These are phyloP conservation scores for Phymatocera aterrima DNA, from an alignment of 2,888 invertebrate genomes.

Conservation along the genomic window DNA sequence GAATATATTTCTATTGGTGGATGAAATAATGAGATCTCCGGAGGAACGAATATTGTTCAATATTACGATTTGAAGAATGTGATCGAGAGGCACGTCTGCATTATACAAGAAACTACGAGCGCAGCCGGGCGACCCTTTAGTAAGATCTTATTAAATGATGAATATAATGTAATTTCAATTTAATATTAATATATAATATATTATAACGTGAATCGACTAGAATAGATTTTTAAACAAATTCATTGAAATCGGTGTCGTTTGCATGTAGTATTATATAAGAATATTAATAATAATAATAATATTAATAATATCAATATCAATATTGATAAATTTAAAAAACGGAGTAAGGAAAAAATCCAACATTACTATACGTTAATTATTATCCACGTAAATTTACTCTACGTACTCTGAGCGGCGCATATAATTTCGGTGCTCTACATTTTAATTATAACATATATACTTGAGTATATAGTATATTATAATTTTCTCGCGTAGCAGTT, in stretches of 20 bases:
- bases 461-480: neutral
- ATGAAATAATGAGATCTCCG: no score
- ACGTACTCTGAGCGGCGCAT: no score
- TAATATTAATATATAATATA: neutral
- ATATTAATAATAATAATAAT: conserved; percentile 1
- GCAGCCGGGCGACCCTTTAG: neutral
- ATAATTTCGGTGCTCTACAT: no score
- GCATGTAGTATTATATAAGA: conserved; percentile 53
- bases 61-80: no score
- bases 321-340: neutral
- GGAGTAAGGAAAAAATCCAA: neutral
- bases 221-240: conserved; percentile 22
- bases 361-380: no score
- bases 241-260: conserved; percentile 61
- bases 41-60: no score
- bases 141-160: neutral
- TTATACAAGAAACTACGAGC: neutral
- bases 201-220: neutral
- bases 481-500: neutral
- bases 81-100: neutral
- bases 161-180: conserved; percentile 5
- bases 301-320: neutral
- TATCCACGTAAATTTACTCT: no score
- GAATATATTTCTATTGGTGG: no score
- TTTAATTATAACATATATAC: no score